Conservation (phyloP, 2,797 vertebrate genomes). For the Amblyraja radiata region DNA sequence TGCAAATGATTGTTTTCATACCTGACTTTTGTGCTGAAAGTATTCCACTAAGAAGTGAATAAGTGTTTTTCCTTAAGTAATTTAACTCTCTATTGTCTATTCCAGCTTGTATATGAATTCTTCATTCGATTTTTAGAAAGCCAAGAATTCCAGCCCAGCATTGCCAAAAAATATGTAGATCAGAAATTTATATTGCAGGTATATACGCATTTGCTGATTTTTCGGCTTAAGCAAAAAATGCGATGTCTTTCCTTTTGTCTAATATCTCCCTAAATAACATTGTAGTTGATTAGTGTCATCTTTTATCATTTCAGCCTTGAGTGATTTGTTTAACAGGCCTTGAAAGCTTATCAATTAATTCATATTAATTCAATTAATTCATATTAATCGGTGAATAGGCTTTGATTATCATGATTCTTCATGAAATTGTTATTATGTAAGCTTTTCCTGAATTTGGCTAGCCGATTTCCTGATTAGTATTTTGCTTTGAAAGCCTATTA, state of each 20-base stretch:
- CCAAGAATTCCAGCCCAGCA: conserved; percentile 99
- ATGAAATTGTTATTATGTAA: no score
- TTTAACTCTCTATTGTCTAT: conserved; percentile 38
- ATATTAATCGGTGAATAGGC: background rate
- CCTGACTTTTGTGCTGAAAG: background rate
- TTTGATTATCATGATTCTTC: background rate
- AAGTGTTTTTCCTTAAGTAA: background rate
- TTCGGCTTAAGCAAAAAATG: background rate
- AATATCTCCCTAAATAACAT: background rate
- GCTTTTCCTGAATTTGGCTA: no score
- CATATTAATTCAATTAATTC: background rate
- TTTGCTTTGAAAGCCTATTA: no score
- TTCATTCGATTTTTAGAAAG: conserved; percentile 99
- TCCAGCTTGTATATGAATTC: conserved; percentile 97
- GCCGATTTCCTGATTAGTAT: no score
- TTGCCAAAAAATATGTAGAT: conserved; percentile 99
- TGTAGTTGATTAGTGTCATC: background rate
- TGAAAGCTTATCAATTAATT: background rate
- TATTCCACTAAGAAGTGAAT: background rate
- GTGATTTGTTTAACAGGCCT: background rate
- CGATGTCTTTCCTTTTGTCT: background rate
- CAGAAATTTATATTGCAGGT: conserved; percentile 99
- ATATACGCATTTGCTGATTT: conserved; percentile 47
- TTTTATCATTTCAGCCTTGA: background rate
- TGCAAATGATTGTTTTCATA: background rate